Base-by-base conservation (phyloP, 2,797 vertebrate genomes). In the Micromesistius poutassou region DNA sequence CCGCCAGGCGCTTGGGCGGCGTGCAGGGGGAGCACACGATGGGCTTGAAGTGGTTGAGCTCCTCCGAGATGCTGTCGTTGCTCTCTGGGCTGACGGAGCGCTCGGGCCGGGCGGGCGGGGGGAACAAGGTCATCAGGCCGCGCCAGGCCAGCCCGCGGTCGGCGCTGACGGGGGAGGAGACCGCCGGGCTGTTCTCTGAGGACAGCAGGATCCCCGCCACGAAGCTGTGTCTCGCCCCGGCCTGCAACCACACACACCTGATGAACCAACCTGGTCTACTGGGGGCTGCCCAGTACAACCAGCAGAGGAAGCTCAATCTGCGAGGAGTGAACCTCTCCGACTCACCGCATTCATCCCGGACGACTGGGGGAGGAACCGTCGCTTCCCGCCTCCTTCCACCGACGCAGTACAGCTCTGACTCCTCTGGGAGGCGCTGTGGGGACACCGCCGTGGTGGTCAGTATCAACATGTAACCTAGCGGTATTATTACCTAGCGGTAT, bases 1-100 rank as follows among this genome's bases (percentile, higher is more conserved):
- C 97, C 0, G 97, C 94, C 1, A 99, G 95, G 30, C 96, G 94
- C 74, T 98, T 98, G 0, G 98, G 98, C 0, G 98, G 98, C 0
- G 97, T 99, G 86, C 98, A 98, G 0, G 98, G 98, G 0, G 97
- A 99, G 84, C 97, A 98, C 68, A 98, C 97, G 0, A 99, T 99
- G 30, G 98, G 98, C 71, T 99, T 99, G 86, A 99, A 99, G 90
- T 98, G 98, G 87, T 98, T 99, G 74, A 98, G 95, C 77, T 98
- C 98, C 83, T 98, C 97, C 0, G 98, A 99, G 90, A 99, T 99
- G 93, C 97, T 99, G 91, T 99, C 98, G 0, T 98, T 98, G 92
- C 98, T 99, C 85, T 98, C 98, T 0, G 98, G 98, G 88, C 97
- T 99, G 91, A 97, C 92, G 31, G 97, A 98, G 19, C 96, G 91